phyloP scores from a whole-genome alignment of 2,888 invertebrate genomes.

The Neoitamus cyanurus region DNA sequence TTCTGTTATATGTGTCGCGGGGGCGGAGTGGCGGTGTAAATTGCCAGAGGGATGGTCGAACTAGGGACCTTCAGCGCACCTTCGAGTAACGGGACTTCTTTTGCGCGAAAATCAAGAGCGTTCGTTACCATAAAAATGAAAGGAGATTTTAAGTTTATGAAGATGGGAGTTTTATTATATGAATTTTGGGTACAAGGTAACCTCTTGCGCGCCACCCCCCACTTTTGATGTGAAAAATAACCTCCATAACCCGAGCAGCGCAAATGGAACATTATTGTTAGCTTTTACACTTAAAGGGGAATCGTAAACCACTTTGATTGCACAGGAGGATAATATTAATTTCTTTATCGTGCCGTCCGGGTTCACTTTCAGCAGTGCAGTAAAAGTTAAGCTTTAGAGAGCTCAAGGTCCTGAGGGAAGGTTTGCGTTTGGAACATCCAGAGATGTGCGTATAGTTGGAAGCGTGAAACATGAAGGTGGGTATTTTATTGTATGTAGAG shows the following conservation, averaged over 20 bases:
- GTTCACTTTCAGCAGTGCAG: neutral
- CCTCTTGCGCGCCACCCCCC: neutral
- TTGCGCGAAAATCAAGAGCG: neutral
- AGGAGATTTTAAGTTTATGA: conserved; percentile 20
- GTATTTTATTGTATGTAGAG: too few species aligned
- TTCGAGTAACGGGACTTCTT: neutral
- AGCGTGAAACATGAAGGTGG: too few species aligned
- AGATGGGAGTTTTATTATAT: conserved; percentile 31
- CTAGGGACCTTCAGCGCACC: neutral
- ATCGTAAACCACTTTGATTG: conserved; percentile 18
- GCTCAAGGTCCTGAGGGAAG: neutral
- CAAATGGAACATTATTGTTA: conserved; percentile 32
- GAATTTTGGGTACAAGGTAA: neutral
- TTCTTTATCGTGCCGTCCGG: neutral
- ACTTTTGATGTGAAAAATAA: conserved; percentile 2
- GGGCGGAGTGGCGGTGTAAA: neutral
- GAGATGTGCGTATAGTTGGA: too few species aligned
- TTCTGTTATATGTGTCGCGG: neutral
- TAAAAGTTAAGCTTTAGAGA: neutral
- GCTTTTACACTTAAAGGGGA: neutral
- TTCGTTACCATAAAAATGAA: conserved; percentile 25
- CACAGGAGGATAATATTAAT: conserved; percentile 4
- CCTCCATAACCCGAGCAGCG: neutral
- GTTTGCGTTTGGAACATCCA: too few species aligned
- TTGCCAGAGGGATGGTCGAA: neutral